Evolutionary conservation across 2,113 vertebrate species (phyloP), one percentile per base, ranked within the genome.

Genomic region (Sander lucioperca): DNA sequence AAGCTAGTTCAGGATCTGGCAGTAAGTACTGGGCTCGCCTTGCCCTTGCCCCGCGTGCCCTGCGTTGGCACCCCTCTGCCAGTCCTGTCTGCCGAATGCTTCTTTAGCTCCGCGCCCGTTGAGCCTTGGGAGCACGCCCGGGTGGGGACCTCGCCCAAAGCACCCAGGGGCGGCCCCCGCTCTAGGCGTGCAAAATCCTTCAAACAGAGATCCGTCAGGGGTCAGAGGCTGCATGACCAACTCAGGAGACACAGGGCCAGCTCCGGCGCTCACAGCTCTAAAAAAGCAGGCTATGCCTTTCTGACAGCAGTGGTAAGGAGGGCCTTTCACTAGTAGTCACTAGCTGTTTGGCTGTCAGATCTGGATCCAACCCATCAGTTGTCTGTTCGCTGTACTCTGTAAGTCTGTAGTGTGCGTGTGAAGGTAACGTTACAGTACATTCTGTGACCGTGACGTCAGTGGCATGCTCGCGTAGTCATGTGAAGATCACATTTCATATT

Each of bases 1-100:
- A 99, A 96, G 96, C 97, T 99, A 98, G 97, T 99, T 94, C 97
- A 99, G 96, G 98, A 99, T 95, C 96, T 99, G 97, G 96, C 98
- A 97, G 98, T 99, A 99, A 99, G 98, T 99, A 99, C 96, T 88
- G 94, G 94, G 92, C 88, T 80, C 76, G 78, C 84, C 87, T 89
- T 78, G 90, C 86, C 80, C 90, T 84, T 77, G 90, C 82, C 89
- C 89, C 88, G n/a, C 67, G 92, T 93, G 95, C 94, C 93, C 94
- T 94, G 95, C 88, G 91, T 94, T 94, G 94, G 94, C 91, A 82
- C 91, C 82, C 64, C 86, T 80, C 91, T 78, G 85, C 89, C 93
- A 84, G 92, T 91, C 89, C 91, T 85, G 86, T 91, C 92, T 92
- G 93, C 93, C 69, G 93, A 95, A 91, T 90, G 94, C 92, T 94